Conservation (phyloP, 1,140 invertebrate species). For the Drosophila triauraria region DNA sequence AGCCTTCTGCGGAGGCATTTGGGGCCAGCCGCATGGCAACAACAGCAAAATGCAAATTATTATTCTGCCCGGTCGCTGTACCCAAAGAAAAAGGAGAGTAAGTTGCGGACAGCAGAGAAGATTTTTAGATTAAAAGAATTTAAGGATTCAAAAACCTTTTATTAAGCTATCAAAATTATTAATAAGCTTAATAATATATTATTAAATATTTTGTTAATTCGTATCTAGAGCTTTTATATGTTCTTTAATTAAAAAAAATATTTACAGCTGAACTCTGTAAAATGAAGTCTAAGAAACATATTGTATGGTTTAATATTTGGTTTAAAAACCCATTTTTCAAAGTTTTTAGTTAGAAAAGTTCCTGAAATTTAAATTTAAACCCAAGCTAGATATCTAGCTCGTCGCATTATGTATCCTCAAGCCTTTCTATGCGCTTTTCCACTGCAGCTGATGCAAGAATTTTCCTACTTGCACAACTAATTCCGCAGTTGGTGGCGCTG, state of each 20-base stretch:
- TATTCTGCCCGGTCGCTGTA: constrained; percentile 2
- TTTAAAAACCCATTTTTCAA: not conserved
- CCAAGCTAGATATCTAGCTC: not conserved
- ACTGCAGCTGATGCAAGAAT: constrained; percentile 48
- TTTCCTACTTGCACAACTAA: constrained; percentile 58
- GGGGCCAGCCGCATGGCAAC: constrained; percentile 39
- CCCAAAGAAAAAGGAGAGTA: not conserved
- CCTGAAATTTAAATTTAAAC: constrained; percentile 8
- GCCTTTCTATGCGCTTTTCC: constrained; percentile 4
- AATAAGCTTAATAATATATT: too few relatives aligned
- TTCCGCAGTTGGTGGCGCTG: constrained; percentile 43
- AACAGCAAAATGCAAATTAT: constrained; percentile 46
- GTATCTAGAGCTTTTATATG: not conserved
- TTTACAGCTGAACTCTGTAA: too few relatives aligned
- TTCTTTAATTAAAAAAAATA: too few relatives aligned
- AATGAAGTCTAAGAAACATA: too few relatives aligned
- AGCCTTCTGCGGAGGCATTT: constrained; percentile 27
- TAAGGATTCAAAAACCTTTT: not conserved
- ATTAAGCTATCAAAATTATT: not conserved
- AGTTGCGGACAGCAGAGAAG: not conserved
- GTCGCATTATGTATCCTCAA: not conserved
- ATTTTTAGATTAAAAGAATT: not conserved
- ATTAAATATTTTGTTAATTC: not conserved
- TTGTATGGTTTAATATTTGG: not conserved
- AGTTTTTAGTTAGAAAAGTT: not conserved